Evolutionary conservation across 2,797 vertebrate genomes (phyloP), one percentile per base, ranked within the genome.

Genomic region (Alcedo quadribrachys): DNA sequence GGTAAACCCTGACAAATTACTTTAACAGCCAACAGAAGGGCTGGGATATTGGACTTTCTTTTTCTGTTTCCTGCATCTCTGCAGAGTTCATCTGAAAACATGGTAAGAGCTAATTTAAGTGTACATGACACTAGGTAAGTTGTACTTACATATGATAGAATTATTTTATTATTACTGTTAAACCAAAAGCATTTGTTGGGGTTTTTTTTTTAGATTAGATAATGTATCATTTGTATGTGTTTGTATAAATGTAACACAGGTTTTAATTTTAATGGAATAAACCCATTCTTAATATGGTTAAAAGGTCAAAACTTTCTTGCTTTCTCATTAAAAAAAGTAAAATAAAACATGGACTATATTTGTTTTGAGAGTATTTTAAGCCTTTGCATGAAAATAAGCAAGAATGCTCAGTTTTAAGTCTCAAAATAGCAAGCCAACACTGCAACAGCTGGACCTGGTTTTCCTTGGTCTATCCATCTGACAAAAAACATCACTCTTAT

Each of bases 1-100:
- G 53, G n/a, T 22, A 92, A 93, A 95, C 76, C 46, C 74, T 91
- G 80, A 92, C 32, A 86, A 92, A 92, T 86, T 30, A 42, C 60
- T 83, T 37, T 13, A 71, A 84, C 18, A 74, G 70, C 20, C 63
- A 88, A 22, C 27, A 57, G 61, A 79, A 93, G 25, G 45, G 61
- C 12, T 70, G 67, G n/a, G 53, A 70, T 54, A 74, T 0, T 58
- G 74, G 48, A 54, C 51, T 19, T 54, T 67, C 42, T 78, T 66
- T 70, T 54, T 15, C 63, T 5, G 0, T 20, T 53, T 4, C 45
- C 27, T 69, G 21, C 43, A 78, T 9, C 50, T 67, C 61, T 80
- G 65, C n/a, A 42, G 55, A 70, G 66, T 12, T 28, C 42, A 57
- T 32, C 57, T 58, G 53, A 68, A 84, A 60, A 58, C 5, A 15